These are phyloP conservation scores for Dolichoris vasculosae DNA, from an alignment of 1,140 invertebrate species.

Conservation along the genomic window DNA sequence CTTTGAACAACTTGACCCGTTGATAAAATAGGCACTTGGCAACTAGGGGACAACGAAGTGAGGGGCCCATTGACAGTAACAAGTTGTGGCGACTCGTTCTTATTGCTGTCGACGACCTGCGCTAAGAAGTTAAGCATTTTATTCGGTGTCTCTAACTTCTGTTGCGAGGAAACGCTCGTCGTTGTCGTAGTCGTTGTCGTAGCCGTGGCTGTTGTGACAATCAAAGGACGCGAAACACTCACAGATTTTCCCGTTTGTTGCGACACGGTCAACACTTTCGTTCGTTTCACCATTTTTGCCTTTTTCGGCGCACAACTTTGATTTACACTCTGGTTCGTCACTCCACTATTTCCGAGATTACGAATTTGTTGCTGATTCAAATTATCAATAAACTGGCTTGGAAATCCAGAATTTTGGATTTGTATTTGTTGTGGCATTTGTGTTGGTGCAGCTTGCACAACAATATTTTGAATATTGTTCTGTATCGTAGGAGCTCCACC, in stretches of 20 bases:
- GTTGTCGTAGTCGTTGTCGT: conserved; percentile 47
- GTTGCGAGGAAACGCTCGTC: conserved; percentile 56
- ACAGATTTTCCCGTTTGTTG: conserved; percentile 61
- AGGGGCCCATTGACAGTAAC: conserved; percentile 62
- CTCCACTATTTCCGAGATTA: conserved; percentile 61
- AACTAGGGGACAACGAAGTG: conserved; percentile 55
- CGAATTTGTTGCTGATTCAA: conserved; percentile 73
- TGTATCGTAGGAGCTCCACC: conserved; percentile 73
- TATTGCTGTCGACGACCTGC: conserved; percentile 63
- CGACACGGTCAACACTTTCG: conserved; percentile 64
- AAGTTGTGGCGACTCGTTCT: conserved; percentile 60
- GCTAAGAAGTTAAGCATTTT: conserved; percentile 60
- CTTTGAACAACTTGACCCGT: conserved; percentile 68
- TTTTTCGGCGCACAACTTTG: conserved; percentile 63
- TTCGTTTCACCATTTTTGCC: conserved; percentile 67
- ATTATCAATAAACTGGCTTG: conserved; percentile 73
- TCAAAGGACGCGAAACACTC: conserved; percentile 63
- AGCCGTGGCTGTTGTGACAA: conserved; percentile 22
- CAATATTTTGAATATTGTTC: conserved; percentile 74
- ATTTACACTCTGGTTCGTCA: conserved; percentile 48
- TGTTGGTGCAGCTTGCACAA: conserved; percentile 71
- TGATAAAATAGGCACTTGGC: conserved; percentile 60
- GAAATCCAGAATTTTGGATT: conserved; percentile 72
- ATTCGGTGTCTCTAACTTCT: conserved; percentile 61
- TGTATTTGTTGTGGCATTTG: conserved; percentile 73